phyloP scores from a whole-genome alignment of 2,113 vertebrate genomes.

The Heliornis fulica region DNA sequence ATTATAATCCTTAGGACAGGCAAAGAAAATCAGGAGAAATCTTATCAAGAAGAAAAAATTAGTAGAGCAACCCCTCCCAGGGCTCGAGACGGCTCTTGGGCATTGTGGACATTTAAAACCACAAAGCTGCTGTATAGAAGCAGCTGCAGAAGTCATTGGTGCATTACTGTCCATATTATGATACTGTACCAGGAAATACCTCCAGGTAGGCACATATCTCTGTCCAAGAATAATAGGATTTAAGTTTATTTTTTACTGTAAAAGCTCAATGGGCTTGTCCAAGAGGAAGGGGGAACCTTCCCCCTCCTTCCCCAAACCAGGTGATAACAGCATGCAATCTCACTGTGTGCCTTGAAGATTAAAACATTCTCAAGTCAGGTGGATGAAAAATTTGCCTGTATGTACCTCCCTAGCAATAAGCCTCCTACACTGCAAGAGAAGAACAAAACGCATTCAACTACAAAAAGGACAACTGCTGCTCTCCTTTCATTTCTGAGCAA shows the following conservation, averaged over 20 bases:
- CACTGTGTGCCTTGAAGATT: neutral
- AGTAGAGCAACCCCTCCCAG: neutral
- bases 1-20: neutral
- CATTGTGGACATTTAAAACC: neutral
- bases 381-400: neutral
- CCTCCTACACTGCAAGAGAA: neutral
- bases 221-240: neutral
- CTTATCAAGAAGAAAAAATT: neutral
- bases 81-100: neutral
- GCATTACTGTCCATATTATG: neutral
- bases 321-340: neutral
- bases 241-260: neutral
- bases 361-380: neutral
- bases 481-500: constrained; percentile 11
- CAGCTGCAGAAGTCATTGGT: neutral
- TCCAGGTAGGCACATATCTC: neutral
- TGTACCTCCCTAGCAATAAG: neutral
- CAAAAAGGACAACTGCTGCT: neutral
- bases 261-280: neutral
- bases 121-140: neutral
- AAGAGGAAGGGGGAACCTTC: neutral
- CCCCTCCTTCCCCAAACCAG: neutral
- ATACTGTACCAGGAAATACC: neutral
- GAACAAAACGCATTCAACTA: neutral
- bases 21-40: neutral